Conservation (phyloP, 2,888 invertebrate genomes). For the Spilarctia lutea region DNA sequence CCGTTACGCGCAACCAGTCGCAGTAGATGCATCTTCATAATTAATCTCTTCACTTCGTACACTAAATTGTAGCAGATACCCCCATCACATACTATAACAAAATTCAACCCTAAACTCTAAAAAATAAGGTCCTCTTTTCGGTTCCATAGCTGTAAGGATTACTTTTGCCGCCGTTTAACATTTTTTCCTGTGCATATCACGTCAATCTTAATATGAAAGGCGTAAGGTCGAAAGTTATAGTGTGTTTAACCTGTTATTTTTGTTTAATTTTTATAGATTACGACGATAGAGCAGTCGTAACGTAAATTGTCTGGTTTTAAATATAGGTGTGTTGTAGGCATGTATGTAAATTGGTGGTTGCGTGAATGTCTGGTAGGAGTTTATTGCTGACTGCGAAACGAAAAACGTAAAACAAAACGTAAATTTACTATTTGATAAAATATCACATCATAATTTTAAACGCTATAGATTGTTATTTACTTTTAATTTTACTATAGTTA, state of each 20-base stretch:
- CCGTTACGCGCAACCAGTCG: conserved; percentile 68
- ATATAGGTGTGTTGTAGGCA: conserved; percentile 43
- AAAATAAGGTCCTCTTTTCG: conserved; percentile 14
- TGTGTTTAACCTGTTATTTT: conserved; percentile 45
- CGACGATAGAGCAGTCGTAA: conserved; percentile 61
- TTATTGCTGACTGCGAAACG: conserved; percentile 10
- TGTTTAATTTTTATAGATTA: conserved; percentile 60
- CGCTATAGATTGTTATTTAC: background rate
- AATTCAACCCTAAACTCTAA: conserved; percentile 28
- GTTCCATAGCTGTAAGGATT: conserved; percentile 14
- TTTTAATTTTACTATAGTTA: too few relatives aligned
- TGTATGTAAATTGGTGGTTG: conserved; percentile 39
- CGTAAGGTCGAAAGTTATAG: conserved; percentile 54
- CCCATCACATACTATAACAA: conserved; percentile 14
- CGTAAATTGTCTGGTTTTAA: conserved; percentile 57
- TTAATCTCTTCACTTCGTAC: conserved; percentile 75
- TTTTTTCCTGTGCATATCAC: conserved; percentile 48
- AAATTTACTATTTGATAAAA: conserved; percentile 11
- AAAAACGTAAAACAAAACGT: conserved; percentile 2
- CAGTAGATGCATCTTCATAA: conserved; percentile 77
- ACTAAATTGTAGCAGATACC: conserved; percentile 35
- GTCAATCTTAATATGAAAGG: conserved; percentile 54
- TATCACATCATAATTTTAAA: background rate
- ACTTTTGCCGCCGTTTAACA: conserved; percentile 34
- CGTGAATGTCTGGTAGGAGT: conserved; percentile 33